Evolutionary conservation across 2,113 vertebrate genomes (phyloP).

Genomic region (Pagrus major): DNA sequence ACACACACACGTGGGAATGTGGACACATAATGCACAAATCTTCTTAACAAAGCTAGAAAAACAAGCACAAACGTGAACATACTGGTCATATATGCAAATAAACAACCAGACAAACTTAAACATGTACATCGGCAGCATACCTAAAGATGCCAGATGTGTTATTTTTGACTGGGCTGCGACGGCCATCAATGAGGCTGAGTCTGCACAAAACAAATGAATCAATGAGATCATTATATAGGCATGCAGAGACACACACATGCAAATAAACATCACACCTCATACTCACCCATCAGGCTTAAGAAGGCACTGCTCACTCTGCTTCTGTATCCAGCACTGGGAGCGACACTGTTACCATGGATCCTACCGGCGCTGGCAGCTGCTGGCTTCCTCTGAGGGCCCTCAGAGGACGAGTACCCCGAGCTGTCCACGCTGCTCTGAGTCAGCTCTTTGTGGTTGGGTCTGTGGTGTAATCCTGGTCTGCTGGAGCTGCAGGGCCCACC

Average conservation of each 20-base stretch:
- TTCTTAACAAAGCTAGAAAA: neutral
- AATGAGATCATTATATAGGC: neutral
- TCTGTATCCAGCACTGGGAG: constrained; percentile 10
- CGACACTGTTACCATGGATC: neutral
- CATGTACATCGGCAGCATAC: constrained; percentile 15
- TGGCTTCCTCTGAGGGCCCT: constrained; percentile 54
- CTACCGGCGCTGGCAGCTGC: neutral
- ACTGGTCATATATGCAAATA: neutral
- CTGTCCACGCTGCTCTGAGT: constrained; percentile 66
- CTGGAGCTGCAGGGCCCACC: constrained; percentile 1
- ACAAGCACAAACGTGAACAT: neutral
- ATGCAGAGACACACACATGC: neutral
- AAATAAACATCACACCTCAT: neutral
- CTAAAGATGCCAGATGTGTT: constrained; percentile 27
- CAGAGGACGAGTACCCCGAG: constrained; percentile 82
- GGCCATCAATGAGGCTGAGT: neutral
- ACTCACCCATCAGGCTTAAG: constrained; percentile 44
- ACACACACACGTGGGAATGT: neutral
- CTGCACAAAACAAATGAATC: constrained; percentile 31
- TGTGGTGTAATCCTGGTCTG: constrained; percentile 24
- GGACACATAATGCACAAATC: neutral
- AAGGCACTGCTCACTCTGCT: constrained; percentile 37
- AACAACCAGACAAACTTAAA: neutral
- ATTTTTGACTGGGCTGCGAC: constrained; percentile 12
- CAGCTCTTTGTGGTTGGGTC: constrained; percentile 37